Evolutionary conservation across 2,888 invertebrate genomes (phyloP).

Genomic region (Ochropleura plecta): DNA sequence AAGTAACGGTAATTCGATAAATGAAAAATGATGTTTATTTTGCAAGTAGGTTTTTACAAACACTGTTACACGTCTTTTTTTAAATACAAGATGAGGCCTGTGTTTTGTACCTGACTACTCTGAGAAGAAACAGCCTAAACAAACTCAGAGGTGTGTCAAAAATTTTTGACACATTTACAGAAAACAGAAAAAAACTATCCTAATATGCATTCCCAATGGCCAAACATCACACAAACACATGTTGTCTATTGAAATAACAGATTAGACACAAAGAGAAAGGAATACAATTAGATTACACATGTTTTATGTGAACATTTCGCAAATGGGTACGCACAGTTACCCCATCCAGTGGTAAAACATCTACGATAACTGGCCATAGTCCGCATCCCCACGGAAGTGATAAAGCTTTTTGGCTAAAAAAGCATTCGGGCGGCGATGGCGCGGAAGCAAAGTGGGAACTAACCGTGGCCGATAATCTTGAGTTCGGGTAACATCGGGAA

Average conservation of each 20-base stretch:
- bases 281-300: background rate
- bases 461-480: constrained; percentile 82
- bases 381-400: constrained; percentile 89
- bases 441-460: constrained; percentile 87
- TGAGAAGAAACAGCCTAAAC: no score
- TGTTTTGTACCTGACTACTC: no score
- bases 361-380: constrained; percentile 73
- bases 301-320: background rate
- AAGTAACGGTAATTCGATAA: background rate
- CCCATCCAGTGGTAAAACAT: constrained; percentile 70
- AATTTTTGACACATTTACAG: no score
- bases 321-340: background rate
- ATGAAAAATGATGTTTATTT: no score
- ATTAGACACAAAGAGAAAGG: background rate
- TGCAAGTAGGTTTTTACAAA: no score
- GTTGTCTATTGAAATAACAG: background rate
- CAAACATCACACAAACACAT: background rate
- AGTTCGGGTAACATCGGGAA: constrained; percentile 54
- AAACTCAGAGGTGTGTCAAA: no score
- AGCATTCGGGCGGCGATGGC: constrained; percentile 86
- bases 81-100: no score
- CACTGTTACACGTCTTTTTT: no score
- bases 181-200: no score
- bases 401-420: constrained; percentile 90
- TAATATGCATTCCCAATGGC: background rate